Percentiles rank a stretch among this genome's conserved stretches.
Evolutionary conservation across 2,113 vertebrate species (phyloP).

Genomic region (Apaloderma vittatum): DNA sequence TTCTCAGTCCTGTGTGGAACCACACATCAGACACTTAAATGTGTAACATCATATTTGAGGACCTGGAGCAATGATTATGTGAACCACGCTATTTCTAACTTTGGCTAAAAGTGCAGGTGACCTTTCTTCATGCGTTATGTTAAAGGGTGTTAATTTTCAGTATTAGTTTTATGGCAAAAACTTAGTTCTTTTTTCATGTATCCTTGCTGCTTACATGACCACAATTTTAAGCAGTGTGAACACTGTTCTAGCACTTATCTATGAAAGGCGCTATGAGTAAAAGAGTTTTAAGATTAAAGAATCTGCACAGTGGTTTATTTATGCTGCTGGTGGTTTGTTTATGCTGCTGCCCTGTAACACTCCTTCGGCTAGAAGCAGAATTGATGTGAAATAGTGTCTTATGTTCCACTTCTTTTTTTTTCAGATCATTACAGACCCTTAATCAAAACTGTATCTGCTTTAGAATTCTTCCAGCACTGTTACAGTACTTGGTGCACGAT

Average conservation of each 20-base stretch:
- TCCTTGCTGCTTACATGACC: neutral
- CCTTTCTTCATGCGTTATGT: neutral
- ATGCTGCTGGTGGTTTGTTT: neutral
- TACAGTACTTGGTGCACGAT: rapidly evolving
- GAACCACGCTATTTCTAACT: neutral
- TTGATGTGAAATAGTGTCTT: neutral
- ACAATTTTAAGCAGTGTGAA: neutral
- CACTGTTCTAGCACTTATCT: neutral
- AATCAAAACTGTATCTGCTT: neutral
- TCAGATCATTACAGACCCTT: neutral
- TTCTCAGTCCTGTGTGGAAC: neutral
- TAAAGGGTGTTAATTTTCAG: neutral
- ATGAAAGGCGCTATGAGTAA: neutral
- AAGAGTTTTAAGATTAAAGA: neutral
- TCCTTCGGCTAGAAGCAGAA: neutral
- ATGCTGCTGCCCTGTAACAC: neutral
- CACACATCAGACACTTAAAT: neutral
- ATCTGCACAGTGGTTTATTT: neutral
- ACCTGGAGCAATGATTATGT: neutral
- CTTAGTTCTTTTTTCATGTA: neutral
- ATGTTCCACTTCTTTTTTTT: neutral
- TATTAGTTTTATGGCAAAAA: neutral
- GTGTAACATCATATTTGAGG: neutral
- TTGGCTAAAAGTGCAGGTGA: neutral
- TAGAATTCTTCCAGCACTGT: neutral